Evolutionary conservation across 2,888 invertebrate species (phyloP).

Genomic region (Conops quadrifasciatus): DNA sequence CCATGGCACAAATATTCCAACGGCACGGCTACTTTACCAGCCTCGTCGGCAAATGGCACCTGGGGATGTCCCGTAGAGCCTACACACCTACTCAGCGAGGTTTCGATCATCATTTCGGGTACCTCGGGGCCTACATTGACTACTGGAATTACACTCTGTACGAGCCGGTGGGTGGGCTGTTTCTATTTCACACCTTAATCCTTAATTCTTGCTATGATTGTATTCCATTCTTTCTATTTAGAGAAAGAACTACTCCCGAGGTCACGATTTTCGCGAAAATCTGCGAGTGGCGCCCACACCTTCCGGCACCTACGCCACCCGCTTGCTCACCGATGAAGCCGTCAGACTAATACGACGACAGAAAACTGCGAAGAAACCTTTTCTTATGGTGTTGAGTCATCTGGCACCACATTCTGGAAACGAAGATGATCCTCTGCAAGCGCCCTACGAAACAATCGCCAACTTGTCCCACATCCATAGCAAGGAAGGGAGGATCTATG

Average conservation of each 20-base stretch:
- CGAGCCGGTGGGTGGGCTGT: conserved; percentile 58
- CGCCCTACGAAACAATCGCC: conserved; percentile 74
- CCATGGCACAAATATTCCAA: conserved; percentile 75
- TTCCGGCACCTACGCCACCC: conserved; percentile 73
- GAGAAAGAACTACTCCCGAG: conserved; percentile 54
- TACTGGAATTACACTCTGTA: conserved; percentile 76
- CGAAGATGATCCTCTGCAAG: conserved; percentile 73
- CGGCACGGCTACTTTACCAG: conserved; percentile 82
- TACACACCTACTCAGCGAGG: conserved; percentile 77
- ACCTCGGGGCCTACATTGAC: conserved; percentile 82
- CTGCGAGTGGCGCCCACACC: conserved; percentile 66
- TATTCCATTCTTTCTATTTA: conserved; percentile 44
- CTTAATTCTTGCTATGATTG: conserved; percentile 29
- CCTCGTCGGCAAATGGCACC: conserved; percentile 91
- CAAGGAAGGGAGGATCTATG: conserved; percentile 72
- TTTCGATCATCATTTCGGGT: conserved; percentile 84
- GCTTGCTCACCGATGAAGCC: conserved; percentile 74
- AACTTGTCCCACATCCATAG: conserved; percentile 75
- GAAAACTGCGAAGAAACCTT: conserved; percentile 69
- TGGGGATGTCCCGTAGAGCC: conserved; percentile 75
- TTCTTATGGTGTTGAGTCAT: conserved; percentile 83
- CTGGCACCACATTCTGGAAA: conserved; percentile 83
- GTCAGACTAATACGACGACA: conserved; percentile 69
- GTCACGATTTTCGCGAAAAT: conserved; percentile 68
- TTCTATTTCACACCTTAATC: not conserved